A percentile compares a stretch with the other conserved stretches of the same genome.
Evolutionary conservation across 2,797 vertebrate genomes (phyloP).

Genomic region (Tauraco hartlaubi): DNA sequence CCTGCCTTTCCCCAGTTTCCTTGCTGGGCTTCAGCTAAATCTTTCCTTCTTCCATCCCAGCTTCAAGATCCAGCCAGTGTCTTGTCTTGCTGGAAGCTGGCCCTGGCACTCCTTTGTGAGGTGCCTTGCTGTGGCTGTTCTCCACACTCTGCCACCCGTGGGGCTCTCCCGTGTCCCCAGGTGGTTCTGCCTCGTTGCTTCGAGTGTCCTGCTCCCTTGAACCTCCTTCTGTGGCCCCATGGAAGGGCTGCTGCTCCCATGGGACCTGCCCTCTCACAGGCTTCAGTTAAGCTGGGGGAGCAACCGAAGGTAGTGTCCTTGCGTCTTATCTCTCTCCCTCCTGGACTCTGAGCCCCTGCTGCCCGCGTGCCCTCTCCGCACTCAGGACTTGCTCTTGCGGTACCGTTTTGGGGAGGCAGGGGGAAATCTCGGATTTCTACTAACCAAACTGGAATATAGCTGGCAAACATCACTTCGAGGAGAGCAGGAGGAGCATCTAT

Average conservation of each 20-base stretch:
- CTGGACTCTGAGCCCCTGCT: not conserved
- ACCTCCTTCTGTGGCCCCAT: not conserved
- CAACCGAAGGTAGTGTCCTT: not conserved
- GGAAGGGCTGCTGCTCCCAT: not conserved
- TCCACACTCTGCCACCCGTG: fast-evolving
- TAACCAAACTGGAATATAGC: fast-evolving
- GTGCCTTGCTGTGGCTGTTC: not conserved
- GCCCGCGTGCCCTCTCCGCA: fast-evolving
- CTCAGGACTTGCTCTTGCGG: fast-evolving
- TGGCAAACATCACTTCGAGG: not conserved
- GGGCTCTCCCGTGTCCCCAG: not conserved
- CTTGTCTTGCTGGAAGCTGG: not conserved
- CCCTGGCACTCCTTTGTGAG: not conserved
- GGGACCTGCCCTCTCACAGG: not conserved
- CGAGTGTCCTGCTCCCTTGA: not conserved
- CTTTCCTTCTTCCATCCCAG: not conserved
- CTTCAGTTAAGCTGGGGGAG: not conserved
- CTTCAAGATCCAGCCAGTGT: not conserved
- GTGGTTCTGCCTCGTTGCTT: not conserved
- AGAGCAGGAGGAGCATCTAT: not conserved
- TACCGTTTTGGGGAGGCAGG: not conserved
- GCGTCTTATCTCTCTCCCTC: not conserved
- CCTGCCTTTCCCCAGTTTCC: not conserved
- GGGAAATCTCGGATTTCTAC: not conserved
- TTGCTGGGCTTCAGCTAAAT: not conserved